Conservation (phyloP, 2,113 vertebrate genomes). For the Entomyzon cyanotis region DNA sequence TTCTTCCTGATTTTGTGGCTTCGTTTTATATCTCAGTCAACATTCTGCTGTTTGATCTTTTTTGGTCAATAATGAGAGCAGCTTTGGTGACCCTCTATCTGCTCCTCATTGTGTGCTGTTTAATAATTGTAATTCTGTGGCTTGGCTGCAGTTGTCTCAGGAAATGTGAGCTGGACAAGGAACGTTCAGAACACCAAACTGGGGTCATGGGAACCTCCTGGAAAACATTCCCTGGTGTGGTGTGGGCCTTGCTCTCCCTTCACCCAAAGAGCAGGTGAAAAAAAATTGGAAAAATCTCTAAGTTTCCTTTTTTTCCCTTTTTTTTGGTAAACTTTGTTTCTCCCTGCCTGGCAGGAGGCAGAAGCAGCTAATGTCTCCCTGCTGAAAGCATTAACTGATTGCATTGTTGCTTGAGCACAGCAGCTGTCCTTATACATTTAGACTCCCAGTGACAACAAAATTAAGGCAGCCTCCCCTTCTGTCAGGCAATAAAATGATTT, state of each 20-base stretch:
- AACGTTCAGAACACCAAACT: accelerated
- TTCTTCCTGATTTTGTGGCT: not conserved
- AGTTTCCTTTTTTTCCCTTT: not conserved
- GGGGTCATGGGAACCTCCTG: not conserved
- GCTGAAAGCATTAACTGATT: conserved; percentile 77
- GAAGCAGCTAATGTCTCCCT: conserved; percentile 69
- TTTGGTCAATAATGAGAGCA: not conserved
- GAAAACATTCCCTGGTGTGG: not conserved
- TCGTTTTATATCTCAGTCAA: not conserved
- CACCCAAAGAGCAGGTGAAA: not conserved
- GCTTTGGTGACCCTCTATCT: not conserved
- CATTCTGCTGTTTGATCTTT: not conserved
- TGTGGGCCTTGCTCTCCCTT: not conserved
- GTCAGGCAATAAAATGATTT: conserved; percentile 69
- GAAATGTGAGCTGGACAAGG: accelerated
- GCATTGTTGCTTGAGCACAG: conserved; percentile 75
- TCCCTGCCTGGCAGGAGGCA: conserved; percentile 68
- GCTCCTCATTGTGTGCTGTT: not conserved
- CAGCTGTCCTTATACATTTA: conserved; percentile 76
- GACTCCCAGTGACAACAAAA: conserved; percentile 77
- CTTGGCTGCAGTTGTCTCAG: not conserved
- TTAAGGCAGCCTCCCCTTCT: conserved; percentile 71
- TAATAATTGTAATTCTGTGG: not conserved
- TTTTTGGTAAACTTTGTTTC: conserved; percentile 60
- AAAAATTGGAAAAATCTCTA: not conserved